Evolutionary conservation across 2,113 vertebrate species (phyloP), one percentile per base, ranked within the genome.

Genomic region (Prunella himalayana): DNA sequence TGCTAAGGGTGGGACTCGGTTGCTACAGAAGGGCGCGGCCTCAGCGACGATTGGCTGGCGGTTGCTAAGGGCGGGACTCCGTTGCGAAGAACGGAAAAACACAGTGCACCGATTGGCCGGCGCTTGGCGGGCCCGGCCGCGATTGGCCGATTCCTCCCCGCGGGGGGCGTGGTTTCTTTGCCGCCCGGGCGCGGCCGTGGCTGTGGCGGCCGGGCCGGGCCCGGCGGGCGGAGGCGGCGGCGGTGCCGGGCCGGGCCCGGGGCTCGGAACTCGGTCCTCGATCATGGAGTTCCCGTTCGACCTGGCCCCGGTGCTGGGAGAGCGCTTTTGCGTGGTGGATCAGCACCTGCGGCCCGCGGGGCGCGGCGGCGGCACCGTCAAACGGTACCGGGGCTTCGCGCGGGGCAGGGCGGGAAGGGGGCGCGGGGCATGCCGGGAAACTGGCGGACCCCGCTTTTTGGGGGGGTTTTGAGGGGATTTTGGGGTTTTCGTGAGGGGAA

Each of bases 21-120:
- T 5, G 15, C 20, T 16, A 16, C 15, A 23, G 7, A 18, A 20
- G 42, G 54, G 71, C 8, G 27, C 6, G 66, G 66, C 35, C 6
- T 20, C 33, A 1, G 2, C 42, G 10, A 5, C 11, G 71, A 59
- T 59, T 59, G 42, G 51, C 11, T 7, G 4, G 1, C 21, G 2
- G 44, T 60, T 76, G 9, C 27, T 31, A 31, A 9, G n/a, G 72
- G 72, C 21, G n/a, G n/a, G 44, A 8, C 13, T 15, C 4, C 2
- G 49, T 79, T 44, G 19, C 9, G n/a, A 18, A 11, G 78, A 2
- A 6, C 45, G 49, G 60, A 25, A 0, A 15, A 53, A 23, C 2
- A 19, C 3, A 3, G 23, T 24, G 1, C 49, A 11, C 2, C 11
- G 24, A 79, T 79, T 79, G 76, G 76, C 6, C 17, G 14, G 28